Percentiles rank a stretch among this genome's conserved stretches.
Evolutionary conservation across 2,888 invertebrate species (phyloP).

Genomic region (Zhuqinia jingwanae): DNA sequence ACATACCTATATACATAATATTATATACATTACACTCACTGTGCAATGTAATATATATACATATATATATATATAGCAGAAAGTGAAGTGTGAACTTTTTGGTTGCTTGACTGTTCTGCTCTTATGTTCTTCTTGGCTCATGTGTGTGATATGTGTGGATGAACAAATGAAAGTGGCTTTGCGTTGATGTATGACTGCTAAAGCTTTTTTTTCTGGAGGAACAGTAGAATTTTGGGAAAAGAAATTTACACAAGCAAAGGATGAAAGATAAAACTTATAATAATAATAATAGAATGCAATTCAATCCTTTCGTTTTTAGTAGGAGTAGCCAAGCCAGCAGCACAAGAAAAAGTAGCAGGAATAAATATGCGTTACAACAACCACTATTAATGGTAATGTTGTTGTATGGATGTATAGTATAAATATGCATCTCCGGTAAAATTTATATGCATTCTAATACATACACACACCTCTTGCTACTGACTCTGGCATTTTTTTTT

Average conservation of each 20-base stretch:
- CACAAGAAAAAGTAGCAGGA: too few relatives aligned
- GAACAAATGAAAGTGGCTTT: conserved; percentile 67
- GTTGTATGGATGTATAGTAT: not conserved
- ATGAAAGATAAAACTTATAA: conserved; percentile 1
- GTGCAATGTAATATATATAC: not conserved
- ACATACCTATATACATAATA: too few relatives aligned
- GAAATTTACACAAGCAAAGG: too few relatives aligned
- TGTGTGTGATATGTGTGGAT: conserved; percentile 46
- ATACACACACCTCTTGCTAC: not conserved
- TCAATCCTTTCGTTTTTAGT: conserved; percentile 46
- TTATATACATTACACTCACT: too few relatives aligned
- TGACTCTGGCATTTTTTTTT: conserved; percentile 24
- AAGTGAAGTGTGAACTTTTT: conserved; percentile 49
- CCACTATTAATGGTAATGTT: conserved; percentile 34
- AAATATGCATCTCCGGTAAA: not conserved
- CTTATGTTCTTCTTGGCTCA: not conserved
- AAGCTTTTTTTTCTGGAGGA: conserved; percentile 18
- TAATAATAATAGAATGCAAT: conserved; percentile 38
- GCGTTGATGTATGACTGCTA: conserved; percentile 55
- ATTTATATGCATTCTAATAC: not conserved
- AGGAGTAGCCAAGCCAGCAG: too few relatives aligned
- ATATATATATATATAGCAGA: conserved; percentile 7
- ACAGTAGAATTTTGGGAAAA: not conserved
- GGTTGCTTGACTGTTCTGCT: conserved; percentile 16
- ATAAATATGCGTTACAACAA: conserved; percentile 12